Base-by-base conservation (phyloP, 1,140 invertebrate species). In the Leptonema lineaticorne region DNA sequence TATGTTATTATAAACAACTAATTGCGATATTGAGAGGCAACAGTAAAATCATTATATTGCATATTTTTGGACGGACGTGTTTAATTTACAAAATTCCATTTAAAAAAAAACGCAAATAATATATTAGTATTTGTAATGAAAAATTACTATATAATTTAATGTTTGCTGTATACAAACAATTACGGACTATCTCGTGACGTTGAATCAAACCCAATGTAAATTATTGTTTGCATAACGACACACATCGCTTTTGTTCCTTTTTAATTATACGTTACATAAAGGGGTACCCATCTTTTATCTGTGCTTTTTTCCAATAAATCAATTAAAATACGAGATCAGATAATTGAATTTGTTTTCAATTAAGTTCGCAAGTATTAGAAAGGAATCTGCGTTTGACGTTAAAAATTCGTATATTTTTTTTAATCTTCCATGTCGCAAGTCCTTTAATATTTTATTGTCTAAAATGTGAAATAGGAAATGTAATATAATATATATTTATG, bases 131-230 rank as follows among this genome's bases (percentile, higher is more conserved):
- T 7, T 53, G 22, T 5, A 56, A 62, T 46, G 46, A 65, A 68
- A 71, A 50, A 71, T 59, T 58, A 63, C 29, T 48, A 59, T 59
- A 48, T 58, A 57, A 71, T 45, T 66, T 56, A 33, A 64, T 71
- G 70, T 71, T 71, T 71, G 58, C 50, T 45, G n/a, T 46, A 29
- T 50, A 57, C 53, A 64, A 65, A 59, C 67, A 33, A 68, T 66
- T 46, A 45, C 48, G 56, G 65, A 69, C 67, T 65, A 68, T 69
- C 67, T 71, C 50, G 50, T 65, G 70, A 68, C 68, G 62, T 53
- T 50, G 67, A 67, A 71, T 71, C 66, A 60, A 69, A 69, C 60
- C 66, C 63, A 50, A 71, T 29, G 58, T 66, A 37, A 66, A 65
- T 65, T 71, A 64, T 62, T 57, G 63, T 57, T 63, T 65, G 30